These are phyloP conservation scores for Megalopta genalis DNA, from an alignment of 1,140 invertebrate genomes.

Conservation along the genomic window DNA sequence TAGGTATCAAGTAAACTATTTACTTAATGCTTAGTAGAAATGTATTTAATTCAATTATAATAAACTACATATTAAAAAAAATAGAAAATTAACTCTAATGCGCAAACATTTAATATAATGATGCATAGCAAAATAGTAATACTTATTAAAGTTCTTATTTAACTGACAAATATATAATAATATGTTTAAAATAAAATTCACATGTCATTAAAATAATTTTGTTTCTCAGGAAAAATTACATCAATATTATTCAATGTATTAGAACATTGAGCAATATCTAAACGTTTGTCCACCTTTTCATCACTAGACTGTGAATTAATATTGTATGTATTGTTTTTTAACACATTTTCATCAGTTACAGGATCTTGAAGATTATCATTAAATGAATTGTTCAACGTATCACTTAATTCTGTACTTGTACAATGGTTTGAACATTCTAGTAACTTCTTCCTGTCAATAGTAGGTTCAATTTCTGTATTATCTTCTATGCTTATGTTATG, in stretches of 20 bases:
- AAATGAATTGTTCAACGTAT: neutral
- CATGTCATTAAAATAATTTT: too few species aligned
- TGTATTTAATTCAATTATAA: neutral
- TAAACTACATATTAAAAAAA: too few species aligned
- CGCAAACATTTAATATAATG: neutral
- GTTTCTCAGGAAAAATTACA: too few species aligned
- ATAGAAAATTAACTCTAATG: too few species aligned
- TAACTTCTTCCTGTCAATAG: neutral
- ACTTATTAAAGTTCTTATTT: neutral
- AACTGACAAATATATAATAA: too few species aligned
- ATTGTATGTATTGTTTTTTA: too few species aligned
- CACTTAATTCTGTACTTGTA: neutral
- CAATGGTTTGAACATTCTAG: neutral
- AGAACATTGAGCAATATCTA: neutral
- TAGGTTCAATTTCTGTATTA: neutral
- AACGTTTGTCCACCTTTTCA: too few species aligned
- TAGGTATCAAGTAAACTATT: neutral
- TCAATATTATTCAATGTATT: too few species aligned
- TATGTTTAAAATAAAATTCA: too few species aligned
- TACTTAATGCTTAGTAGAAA: neutral
- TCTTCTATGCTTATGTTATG: slow-evolving; percentile 15
- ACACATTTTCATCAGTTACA: too few species aligned
- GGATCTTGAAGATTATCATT: neutral
- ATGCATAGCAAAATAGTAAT: neutral
- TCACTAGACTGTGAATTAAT: too few species aligned